A percentile compares a stretch with the other conserved stretches of the same genome.
Conservation (phyloP, 2,113 vertebrate genomes). For the Lophotis ruficrista region DNA sequence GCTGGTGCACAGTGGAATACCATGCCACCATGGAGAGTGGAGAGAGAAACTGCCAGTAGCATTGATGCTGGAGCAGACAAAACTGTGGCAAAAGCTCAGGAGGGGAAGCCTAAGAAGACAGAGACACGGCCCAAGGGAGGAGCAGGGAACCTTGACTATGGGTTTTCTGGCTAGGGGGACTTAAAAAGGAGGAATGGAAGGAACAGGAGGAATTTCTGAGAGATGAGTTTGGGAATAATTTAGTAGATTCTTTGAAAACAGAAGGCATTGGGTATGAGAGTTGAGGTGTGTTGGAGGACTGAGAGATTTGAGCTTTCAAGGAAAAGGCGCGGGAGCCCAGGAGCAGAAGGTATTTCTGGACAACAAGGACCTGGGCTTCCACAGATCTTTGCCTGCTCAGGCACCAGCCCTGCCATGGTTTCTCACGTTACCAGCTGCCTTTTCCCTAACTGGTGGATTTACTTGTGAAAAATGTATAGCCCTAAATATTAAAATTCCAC, state of each 20-base stretch:
- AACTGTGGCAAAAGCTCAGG: neutral
- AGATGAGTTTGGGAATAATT: neutral
- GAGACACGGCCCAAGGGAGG: rapidly evolving
- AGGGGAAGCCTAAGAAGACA: neutral
- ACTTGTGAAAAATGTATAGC: neutral
- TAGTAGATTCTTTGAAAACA: neutral
- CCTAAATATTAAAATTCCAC: neutral
- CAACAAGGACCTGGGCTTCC: neutral
- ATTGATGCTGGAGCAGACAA: neutral
- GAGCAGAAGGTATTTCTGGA: neutral
- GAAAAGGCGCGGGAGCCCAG: neutral
- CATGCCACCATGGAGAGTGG: neutral
- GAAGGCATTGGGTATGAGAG: neutral
- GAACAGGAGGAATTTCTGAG: neutral
- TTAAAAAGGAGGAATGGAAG: neutral
- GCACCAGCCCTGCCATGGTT: rapidly evolving
- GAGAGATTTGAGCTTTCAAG: neutral
- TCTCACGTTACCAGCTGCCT: neutral
- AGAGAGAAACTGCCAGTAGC: neutral
- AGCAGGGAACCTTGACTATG: neutral
- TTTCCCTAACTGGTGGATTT: neutral
- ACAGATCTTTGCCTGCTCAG: neutral
- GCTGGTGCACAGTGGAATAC: neutral
- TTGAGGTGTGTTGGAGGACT: neutral
- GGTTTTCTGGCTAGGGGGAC: neutral